Conservation (phyloP, 2,113 vertebrate genomes). For the Tauraco erythrolophus region DNA sequence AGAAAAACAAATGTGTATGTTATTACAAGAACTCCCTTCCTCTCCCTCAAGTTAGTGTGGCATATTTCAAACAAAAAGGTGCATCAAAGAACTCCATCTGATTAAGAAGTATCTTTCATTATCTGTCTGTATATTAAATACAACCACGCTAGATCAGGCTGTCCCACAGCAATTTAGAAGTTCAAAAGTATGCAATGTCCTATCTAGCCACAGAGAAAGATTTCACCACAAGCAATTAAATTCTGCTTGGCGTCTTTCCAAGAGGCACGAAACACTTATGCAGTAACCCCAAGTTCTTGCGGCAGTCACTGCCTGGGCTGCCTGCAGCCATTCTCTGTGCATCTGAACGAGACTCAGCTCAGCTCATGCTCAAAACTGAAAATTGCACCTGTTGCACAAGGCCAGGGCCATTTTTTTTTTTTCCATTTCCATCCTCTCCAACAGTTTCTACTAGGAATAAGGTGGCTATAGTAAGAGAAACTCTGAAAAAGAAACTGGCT, state of each 20-base stretch:
- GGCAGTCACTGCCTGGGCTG: not conserved
- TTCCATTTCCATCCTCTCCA: not conserved
- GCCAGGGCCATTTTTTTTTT: not conserved
- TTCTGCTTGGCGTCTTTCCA: not conserved
- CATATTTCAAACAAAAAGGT: not conserved
- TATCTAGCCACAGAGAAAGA: not conserved
- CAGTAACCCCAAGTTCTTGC: not conserved
- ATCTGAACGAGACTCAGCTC: not conserved
- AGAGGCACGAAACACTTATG: not conserved
- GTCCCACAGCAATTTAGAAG: not conserved
- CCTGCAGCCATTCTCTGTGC: not conserved
- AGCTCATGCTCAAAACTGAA: not conserved
- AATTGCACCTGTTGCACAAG: not conserved
- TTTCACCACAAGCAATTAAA: constrained; percentile 34
- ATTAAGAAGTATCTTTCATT: constrained; percentile 12
- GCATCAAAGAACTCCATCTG: not conserved
- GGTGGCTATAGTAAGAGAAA: not conserved
- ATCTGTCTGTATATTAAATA: not conserved
- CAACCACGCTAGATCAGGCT: not conserved
- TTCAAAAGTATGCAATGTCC: constrained; percentile 32
- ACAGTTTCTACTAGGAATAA: not conserved
- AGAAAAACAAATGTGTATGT: constrained; percentile 35
- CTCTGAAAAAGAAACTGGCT: not conserved
- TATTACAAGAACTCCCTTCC: not conserved
- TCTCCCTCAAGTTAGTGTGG: not conserved